Conservation (phyloP, 1,140 invertebrate species). For the Propsilocerus akamusi region DNA sequence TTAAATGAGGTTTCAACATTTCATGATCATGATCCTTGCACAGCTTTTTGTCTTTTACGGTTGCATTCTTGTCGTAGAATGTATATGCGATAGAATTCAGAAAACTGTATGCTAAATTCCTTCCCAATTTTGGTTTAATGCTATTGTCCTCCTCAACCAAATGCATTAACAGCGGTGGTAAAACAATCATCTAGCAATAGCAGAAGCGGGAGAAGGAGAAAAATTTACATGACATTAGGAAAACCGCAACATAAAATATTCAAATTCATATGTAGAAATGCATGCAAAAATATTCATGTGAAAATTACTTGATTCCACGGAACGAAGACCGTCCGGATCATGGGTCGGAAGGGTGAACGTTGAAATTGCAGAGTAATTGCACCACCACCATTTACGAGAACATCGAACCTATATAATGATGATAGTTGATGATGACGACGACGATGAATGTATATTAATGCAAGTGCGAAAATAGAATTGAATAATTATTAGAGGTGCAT, state of each 20-base stretch:
- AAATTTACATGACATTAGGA: too few species aligned
- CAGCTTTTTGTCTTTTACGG: slow-evolving; percentile 29
- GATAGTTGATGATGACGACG: too few species aligned
- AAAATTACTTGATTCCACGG: slow-evolving; percentile 60
- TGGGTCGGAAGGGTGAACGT: slow-evolving; percentile 68
- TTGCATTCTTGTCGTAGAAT: slow-evolving; percentile 19
- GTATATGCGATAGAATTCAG: slow-evolving; percentile 36
- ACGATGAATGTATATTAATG: too few species aligned
- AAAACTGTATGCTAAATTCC: slow-evolving; percentile 32
- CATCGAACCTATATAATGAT: slow-evolving; percentile 98
- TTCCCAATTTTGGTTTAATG: slow-evolving; percentile 1
- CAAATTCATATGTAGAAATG: too few species aligned
- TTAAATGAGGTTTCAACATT: slow-evolving; percentile 55
- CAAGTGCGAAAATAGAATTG: too few species aligned
- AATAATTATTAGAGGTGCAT: too few species aligned
- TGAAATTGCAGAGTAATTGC: slow-evolving; percentile 93
- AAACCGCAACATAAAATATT: too few species aligned
- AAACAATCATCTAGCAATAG: slow-evolving; percentile 59
- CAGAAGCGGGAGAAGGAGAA: neutral
- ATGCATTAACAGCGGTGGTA: slow-evolving; percentile 72
- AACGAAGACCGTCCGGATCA: slow-evolving; percentile 74
- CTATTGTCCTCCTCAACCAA: slow-evolving; percentile 49
- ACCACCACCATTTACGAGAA: slow-evolving; percentile 94
- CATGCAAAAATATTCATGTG: neutral
- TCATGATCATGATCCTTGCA: slow-evolving; percentile 78